Evolutionary conservation across 2,113 vertebrate species (phyloP), one percentile per base, ranked within the genome.

Genomic region (Salvelinus fontinalis): DNA sequence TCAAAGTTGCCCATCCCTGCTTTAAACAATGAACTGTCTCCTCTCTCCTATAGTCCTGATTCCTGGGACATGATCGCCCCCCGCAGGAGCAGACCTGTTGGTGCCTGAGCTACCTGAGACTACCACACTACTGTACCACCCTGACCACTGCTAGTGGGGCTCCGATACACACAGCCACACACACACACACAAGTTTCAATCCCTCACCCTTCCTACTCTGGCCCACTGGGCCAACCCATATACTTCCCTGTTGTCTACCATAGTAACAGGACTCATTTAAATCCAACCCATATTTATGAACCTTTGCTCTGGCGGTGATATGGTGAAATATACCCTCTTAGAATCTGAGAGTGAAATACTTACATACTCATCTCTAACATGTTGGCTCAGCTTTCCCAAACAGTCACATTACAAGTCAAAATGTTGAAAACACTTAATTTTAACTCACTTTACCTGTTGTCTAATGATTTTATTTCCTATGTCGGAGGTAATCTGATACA

Each of bases 31-130:
- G 59, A 13, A 62, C 11, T 31, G 62, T 69, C 70, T 48, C 64
- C 81, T 75, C 77, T 76, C 68, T 29, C 74, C 81, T 71, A 27
- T 86, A 95, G 93, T 93, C 87, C 67, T 91, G 90, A 90, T 90
- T 89, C 81, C 70, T 77, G 31, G 75, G 77, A 80, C 1, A 14
- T 82, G 71, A 85, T 81, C 49, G 81, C 86, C 89, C 86, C 84
- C 90, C 69, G 79, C 68, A 85, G 89, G 89, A 89, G 75, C 57
- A 80, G 76, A 86, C 16, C 69, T 73, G 78, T 84, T 80, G 87
- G 80, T 85, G 81, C 84, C 65, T n/a, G 11, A 79, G 51, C 51
- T 54, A 54, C 67, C 70, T 83, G 82, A 84, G 80, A 76, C 75
- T 49, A 48, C 80, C 75, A 59, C 79, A 60, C 71, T 49, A 54